phyloP scores from a whole-genome alignment of 2,113 vertebrate species.

The Phasianus colchicus region DNA sequence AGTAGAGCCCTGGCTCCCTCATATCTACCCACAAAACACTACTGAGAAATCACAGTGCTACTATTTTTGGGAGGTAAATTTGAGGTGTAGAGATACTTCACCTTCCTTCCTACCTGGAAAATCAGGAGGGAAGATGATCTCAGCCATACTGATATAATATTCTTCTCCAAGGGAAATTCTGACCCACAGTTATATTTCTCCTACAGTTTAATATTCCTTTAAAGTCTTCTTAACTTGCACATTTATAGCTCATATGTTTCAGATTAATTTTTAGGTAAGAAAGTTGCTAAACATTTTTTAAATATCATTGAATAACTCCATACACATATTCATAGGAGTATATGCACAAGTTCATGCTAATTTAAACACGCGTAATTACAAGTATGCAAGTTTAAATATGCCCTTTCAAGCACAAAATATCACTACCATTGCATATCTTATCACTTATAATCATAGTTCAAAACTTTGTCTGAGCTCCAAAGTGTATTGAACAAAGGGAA shows the following conservation, averaged over 20 bases:
- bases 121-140: background rate
- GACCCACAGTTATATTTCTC: background rate
- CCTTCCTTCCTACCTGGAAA: background rate
- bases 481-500: background rate
- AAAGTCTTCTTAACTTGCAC: background rate
- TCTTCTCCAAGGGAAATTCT: background rate
- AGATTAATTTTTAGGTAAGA: background rate
- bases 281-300: background rate
- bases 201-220: background rate
- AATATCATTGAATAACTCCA: background rate
- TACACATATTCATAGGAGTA: background rate
- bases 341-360: background rate
- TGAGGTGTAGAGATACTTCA: background rate
- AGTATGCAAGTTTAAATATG: background rate
- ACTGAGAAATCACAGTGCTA: background rate
- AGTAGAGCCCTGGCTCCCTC: accelerated
- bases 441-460: background rate
- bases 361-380: background rate
- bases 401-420: background rate
- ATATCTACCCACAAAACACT: background rate
- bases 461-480: background rate
- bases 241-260: background rate
- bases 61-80: background rate
- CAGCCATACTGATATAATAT: background rate
- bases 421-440: background rate